Base-by-base conservation (phyloP, 2,888 invertebrate species). In the Zhengitettix transpicula region DNA sequence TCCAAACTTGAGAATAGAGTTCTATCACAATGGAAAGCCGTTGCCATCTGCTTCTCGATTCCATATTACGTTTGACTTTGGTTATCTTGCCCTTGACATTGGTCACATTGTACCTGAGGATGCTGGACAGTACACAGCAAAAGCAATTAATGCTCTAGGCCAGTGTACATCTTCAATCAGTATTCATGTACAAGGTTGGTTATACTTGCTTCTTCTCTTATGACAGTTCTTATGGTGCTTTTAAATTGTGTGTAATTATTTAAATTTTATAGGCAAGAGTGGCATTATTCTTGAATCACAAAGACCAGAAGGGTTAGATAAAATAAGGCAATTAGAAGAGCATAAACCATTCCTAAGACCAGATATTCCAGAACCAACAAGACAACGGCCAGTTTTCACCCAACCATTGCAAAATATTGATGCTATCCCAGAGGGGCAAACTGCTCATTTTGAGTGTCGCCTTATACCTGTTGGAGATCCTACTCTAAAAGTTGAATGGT, bases 61-160 rank as follows among this genome's bases (percentile, higher is more conserved):
- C 84, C 93, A 93, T 75, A 90, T 91, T 69, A 91, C 92, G 67
- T 93, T 95, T 73, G 97, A 98, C 77, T 97, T 98, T 78, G 98
- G 98, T 68, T 97, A 96, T 68, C 92, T 97, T 66, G 91, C 95
- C 58, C 78, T 99, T 68, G 95, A 97, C 75, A 93, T 99, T 69
- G 84, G 87, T 65, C 93, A 96, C 71, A 87, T 89, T 64, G 92
- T 95, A 60, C 85, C 95, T 12, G 95, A 95, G 77, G 98, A 99
- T 74, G 91, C 91, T 63, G 98, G 97, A 60, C 89, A 91, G 74
- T 98, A 98, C 74, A 87, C 92, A 1, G 92, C 93, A 11, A 87
- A 88, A 68, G 95, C 95, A 11, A 86, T 89, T 42, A 98, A 97
- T 70, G 88, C 89, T 63, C 78, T 92, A 58, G 98, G 98, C 58